Conservation (phyloP, 1,140 invertebrate species). For the Amyelois transitella region DNA sequence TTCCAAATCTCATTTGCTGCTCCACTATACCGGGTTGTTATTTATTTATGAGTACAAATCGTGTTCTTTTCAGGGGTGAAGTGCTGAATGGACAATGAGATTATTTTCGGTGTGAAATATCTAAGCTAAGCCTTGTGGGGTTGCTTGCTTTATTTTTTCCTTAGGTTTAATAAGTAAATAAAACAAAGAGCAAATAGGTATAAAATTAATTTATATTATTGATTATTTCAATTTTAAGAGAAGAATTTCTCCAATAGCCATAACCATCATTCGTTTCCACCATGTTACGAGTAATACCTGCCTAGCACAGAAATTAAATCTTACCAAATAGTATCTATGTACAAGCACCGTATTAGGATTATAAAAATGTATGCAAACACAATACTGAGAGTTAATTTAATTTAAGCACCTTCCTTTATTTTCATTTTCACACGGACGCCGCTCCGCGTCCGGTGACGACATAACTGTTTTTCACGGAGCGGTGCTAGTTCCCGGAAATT, state of each 20-base stretch:
- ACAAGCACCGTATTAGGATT: too few relatives aligned
- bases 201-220: too few relatives aligned
- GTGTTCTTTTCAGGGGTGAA: slow-evolving; percentile 39
- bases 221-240: background rate
- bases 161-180: background rate
- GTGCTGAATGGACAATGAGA: slow-evolving; percentile 41
- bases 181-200: background rate
- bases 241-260: too few relatives aligned
- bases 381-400: too few relatives aligned
- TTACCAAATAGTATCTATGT: too few relatives aligned
- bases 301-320: too few relatives aligned
- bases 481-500: too few relatives aligned
- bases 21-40: slow-evolving; percentile 21
- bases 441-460: too few relatives aligned
- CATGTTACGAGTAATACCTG: background rate
- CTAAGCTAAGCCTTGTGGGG: background rate
- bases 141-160: background rate
- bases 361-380: too few relatives aligned
- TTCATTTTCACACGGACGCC: too few relatives aligned
- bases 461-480: too few relatives aligned
- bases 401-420: too few relatives aligned
- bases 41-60: slow-evolving; percentile 40
- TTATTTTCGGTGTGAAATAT: slow-evolving; percentile 7
- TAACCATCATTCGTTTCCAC: background rate
- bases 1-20: slow-evolving; percentile 25